Conservation (phyloP, 2,797 vertebrate species). For the Thripadectes ignobilis region DNA sequence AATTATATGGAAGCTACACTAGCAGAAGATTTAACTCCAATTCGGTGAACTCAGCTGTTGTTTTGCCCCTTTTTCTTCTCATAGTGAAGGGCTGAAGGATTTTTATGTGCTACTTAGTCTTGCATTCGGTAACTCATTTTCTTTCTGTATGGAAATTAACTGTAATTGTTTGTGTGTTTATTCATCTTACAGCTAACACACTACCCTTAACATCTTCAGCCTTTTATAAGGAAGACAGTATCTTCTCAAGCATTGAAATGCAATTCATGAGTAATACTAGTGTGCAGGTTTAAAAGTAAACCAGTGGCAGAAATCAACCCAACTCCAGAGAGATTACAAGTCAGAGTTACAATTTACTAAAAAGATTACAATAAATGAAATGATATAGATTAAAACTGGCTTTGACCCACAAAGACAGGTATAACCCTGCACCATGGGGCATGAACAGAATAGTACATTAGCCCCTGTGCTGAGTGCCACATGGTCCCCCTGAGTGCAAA, state of each 20-base stretch:
- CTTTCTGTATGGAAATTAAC: slow-evolving; percentile 5
- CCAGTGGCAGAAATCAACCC: too few species aligned
- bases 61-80: neutral
- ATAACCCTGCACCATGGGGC: too few species aligned
- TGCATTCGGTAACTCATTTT: slow-evolving; percentile 8
- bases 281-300: too few species aligned
- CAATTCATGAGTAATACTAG: neutral
- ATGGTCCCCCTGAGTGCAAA: too few species aligned
- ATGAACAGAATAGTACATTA: too few species aligned
- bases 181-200: neutral
- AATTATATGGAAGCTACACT: neutral
- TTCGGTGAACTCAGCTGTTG: neutral
- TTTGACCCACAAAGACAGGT: too few species aligned
- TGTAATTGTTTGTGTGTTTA: neutral
- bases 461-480: too few species aligned
- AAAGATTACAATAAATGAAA: too few species aligned
- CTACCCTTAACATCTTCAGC: neutral
- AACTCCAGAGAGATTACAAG: too few species aligned
- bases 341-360: too few species aligned
- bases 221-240: neutral
- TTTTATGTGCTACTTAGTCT: slow-evolving; percentile 2
- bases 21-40: neutral
- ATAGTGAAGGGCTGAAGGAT: neutral
- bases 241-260: neutral
- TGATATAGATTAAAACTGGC: too few species aligned